Base-by-base conservation (phyloP, 2,888 invertebrate genomes). In the Willowsia nigromaculata region DNA sequence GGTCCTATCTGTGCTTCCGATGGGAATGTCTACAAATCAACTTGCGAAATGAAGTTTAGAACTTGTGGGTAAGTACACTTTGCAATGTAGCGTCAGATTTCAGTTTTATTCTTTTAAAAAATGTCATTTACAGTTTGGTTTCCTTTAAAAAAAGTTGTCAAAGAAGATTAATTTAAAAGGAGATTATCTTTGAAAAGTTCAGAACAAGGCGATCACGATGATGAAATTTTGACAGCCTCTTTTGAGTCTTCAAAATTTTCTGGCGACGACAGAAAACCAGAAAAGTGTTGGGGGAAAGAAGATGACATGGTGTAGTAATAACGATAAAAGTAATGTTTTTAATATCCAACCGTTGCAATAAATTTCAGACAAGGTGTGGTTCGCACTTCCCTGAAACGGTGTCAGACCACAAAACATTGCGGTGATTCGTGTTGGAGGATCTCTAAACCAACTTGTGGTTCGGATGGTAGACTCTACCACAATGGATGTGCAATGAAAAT, bases 1-100 rank as follows among this genome's bases (percentile, higher is more conserved):
- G 98, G 98, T 0, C 98, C 98, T 0, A 96, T 98, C 91, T 99
- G 98, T 93, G 98, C 97, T 3, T 97, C 97, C 88, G 97, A 98
- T 93, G 98, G 97, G 40, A 97, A 97, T 93, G 98, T 98, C 0
- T 92, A 98, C 95, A 97, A 97, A 93, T 98, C 96, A 93, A 97
- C 98, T 1, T 99, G 99, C 93, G 97, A 97, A 93, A 98, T 99
- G 98, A 97, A 97, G 93, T 95, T 97, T 89, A 95, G 97, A 33
- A 98, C 98, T 74, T 99, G 99, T 94, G 97, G 97, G 95, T 97
- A 94, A 18, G 85, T 68, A 33, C 15, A 56, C 43, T 15, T 59
- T 15, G 37, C 33, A 59, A 18, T 25, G 22, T 40, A 27, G 27
- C 13, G 27, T n/a, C 5, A n/a, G 43, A 76, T 11, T 59, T 59